phyloP scores from a whole-genome alignment of 2,113 vertebrate genomes.

The Sinocyclocheilus rhinocerous region DNA sequence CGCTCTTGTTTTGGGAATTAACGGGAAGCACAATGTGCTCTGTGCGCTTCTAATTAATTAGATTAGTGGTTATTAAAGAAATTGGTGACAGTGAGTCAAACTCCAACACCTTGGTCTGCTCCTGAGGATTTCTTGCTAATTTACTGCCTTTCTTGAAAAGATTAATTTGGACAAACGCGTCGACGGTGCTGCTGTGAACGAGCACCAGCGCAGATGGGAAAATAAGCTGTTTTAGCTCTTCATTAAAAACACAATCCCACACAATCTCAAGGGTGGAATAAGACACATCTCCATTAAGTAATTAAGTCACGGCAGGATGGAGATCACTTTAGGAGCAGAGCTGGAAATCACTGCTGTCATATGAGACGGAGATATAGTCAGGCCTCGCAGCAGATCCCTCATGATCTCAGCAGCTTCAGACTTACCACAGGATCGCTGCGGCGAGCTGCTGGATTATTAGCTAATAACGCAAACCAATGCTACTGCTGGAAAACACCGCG shows the following conservation, averaged over 20 bases:
- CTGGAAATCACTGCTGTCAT: slow-evolving; percentile 9
- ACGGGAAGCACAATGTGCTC: slow-evolving; percentile 3
- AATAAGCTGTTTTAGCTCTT: slow-evolving; percentile 76
- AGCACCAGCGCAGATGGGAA: slow-evolving; percentile 73
- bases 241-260: slow-evolving; percentile 75
- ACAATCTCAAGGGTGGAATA: slow-evolving; percentile 69
- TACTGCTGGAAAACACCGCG: slow-evolving; percentile 4
- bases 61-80: slow-evolving; percentile 17
- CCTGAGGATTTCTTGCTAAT: slow-evolving; percentile 72
- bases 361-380: slow-evolving; percentile 20
- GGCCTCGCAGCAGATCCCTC: not conserved
- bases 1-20: not conserved
- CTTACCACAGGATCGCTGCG: not conserved
- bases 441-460: slow-evolving; percentile 11
- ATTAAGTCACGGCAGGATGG: slow-evolving; percentile 43
- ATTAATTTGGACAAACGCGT: slow-evolving; percentile 77
- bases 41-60: slow-evolving; percentile 6
- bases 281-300: slow-evolving; percentile 55
- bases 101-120: slow-evolving; percentile 67
- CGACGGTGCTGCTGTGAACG: slow-evolving; percentile 71
- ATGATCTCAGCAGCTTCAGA: slow-evolving; percentile 13
- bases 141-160: slow-evolving; percentile 72
- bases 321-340: slow-evolving; percentile 45
- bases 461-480: slow-evolving; percentile 33
- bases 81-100: slow-evolving; percentile 52